Evolutionary conservation across 1,140 invertebrate species (phyloP).

Genomic region (Arion vulgaris): DNA sequence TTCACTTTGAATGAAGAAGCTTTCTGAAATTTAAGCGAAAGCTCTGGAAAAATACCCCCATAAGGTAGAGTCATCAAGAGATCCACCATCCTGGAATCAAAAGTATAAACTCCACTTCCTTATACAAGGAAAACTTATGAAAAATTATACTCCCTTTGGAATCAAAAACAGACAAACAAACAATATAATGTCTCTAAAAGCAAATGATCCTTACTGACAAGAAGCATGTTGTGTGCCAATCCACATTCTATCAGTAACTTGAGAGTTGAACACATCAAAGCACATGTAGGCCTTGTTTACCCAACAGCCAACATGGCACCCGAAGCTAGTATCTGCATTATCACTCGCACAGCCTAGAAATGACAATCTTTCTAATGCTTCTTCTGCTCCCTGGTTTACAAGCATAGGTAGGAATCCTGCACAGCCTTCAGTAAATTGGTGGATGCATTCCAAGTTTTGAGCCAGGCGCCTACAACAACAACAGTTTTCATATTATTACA

Average conservation of each 20-base stretch:
- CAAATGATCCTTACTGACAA: slow-evolving; percentile 14
- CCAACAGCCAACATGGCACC: slow-evolving; percentile 22
- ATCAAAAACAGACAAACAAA: too few relatives aligned
- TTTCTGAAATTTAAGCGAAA: too few relatives aligned
- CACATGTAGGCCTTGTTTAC: slow-evolving; percentile 6
- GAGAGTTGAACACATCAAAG: neutral
- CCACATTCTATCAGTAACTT: slow-evolving; percentile 3
- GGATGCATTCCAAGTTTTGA: slow-evolving; percentile 1
- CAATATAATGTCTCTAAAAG: too few relatives aligned
- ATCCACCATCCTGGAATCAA: too few relatives aligned
- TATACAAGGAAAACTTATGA: too few relatives aligned
- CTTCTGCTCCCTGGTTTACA: neutral
- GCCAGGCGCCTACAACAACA: neutral
- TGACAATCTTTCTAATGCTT: neutral
- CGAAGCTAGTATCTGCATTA: neutral
- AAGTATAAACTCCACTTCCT: too few relatives aligned
- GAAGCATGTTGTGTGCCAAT: neutral
- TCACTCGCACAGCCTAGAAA: slow-evolving; percentile 12
- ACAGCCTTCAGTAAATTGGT: neutral
- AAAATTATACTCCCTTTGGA: too few relatives aligned
- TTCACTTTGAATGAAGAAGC: too few relatives aligned
- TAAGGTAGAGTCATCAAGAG: too few relatives aligned
- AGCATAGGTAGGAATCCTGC: neutral
- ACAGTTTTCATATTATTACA: neutral
- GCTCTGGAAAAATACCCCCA: too few relatives aligned